Conservation (phyloP, 2,888 invertebrate genomes). For the Drosophila pseudotalamancana region DNA sequence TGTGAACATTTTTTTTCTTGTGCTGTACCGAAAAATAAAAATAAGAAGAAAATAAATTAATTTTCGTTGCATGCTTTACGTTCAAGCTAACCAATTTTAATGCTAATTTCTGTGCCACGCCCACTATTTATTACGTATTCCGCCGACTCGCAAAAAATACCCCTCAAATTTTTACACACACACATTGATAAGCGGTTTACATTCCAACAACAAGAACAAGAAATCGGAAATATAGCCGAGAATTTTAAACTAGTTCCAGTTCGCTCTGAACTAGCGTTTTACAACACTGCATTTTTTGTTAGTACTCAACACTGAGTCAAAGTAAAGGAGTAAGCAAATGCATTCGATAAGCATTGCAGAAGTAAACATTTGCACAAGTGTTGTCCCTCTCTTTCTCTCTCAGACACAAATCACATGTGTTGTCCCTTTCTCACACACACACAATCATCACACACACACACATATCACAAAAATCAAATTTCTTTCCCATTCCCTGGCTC, state of each 20-base stretch:
- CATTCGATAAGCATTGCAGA: conserved; percentile 19
- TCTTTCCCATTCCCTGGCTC: conserved; percentile 4
- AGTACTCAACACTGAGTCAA: conserved; percentile 30
- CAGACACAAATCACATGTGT: conserved; percentile 17
- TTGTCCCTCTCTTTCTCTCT: conserved; percentile 18
- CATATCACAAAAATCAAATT: conserved; percentile 1
- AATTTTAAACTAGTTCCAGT: neutral
- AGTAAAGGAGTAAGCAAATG: conserved; percentile 27
- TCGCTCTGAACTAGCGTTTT: neutral
- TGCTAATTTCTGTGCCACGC: conserved; percentile 18
- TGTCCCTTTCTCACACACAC: conserved; percentile 21
- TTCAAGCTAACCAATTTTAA: conserved; percentile 46
- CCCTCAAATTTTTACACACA: neutral
- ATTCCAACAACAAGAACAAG: conserved; percentile 24
- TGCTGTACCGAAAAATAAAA: conserved; percentile 7
- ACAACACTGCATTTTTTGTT: conserved; percentile 5
- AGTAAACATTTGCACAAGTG: conserved; percentile 11
- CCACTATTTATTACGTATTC: too few species aligned
- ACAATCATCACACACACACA: conserved; percentile 18
- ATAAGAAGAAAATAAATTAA: too few species aligned
- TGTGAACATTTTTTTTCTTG: conserved; percentile 18
- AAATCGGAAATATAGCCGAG: neutral
- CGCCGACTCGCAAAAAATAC: too few species aligned
- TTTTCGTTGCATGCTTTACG: conserved; percentile 67
- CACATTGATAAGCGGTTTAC: conserved; percentile 14